Conservation (phyloP, 2,888 invertebrate genomes). For the Tipula confusa region DNA sequence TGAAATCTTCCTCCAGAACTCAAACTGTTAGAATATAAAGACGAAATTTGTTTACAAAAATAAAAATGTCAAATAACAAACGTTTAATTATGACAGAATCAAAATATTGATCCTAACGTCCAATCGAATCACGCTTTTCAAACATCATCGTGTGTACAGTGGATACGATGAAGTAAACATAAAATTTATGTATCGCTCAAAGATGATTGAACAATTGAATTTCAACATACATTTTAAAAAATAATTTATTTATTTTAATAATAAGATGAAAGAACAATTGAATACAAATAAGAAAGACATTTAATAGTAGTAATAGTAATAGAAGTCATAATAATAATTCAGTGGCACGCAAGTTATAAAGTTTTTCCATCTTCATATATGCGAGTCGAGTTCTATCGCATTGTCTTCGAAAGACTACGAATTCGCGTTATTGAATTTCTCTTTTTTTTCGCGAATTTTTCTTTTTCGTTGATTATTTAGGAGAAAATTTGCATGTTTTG, state of each 20-base stretch:
- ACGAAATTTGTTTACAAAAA: no score
- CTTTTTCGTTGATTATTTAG: slow-evolving; percentile 3
- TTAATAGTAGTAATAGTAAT: neutral
- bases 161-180: neutral
- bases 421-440: slow-evolving; percentile 20
- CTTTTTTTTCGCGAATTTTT: neutral
- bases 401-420: neutral
- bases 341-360: neutral
- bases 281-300: neutral
- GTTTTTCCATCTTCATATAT: neutral
- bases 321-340: neutral
- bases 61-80: no score
- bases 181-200: neutral
- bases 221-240: neutral
- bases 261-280: neutral
- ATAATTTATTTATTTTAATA: slow-evolving; percentile 15
- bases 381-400: no score
- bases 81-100: no score
- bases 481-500: neutral
- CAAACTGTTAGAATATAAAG: no score
- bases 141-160: neutral
- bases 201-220: slow-evolving; percentile 20
- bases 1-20: no score
- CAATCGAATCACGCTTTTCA: neutral
- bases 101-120: no score